Evolutionary conservation across 2,888 invertebrate genomes (phyloP).

Genomic region (Pseudolycoriella hygida): DNA sequence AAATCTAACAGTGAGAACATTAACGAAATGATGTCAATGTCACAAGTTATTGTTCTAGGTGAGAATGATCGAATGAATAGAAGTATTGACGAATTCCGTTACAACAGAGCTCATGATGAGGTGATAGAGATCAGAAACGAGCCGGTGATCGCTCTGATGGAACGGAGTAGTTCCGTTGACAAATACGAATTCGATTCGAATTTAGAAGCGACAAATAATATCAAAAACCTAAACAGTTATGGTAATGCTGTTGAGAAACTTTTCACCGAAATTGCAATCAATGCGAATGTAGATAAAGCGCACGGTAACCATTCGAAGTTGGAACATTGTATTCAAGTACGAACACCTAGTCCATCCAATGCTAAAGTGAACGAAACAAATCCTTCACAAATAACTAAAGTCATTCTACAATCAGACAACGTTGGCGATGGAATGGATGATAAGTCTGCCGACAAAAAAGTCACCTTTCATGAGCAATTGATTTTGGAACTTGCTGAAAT

Average conservation of each 20-base stretch:
- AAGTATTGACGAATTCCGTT: neutral
- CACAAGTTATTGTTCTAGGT: slow-evolving; percentile 14
- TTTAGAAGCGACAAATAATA: neutral
- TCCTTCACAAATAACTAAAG: neutral
- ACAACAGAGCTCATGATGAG: no score
- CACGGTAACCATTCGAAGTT: slow-evolving; percentile 1
- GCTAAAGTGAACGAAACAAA: neutral
- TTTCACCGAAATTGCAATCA: slow-evolving; percentile 27
- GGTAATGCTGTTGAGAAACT: slow-evolving; percentile 26
- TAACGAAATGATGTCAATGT: slow-evolving; percentile 8
- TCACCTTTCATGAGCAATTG: slow-evolving; percentile 42
- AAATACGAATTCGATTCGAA: slow-evolving; percentile 18
- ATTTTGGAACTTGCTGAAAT: slow-evolving; percentile 52
- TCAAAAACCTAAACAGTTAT: slow-evolving; percentile 16
- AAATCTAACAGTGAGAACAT: slow-evolving; percentile 7
- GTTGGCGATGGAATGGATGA: no score
- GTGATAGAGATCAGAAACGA: no score
- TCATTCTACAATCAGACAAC: no score
- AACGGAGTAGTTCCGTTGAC: slow-evolving; percentile 8
- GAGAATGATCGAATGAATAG: slow-evolving; percentile 16
- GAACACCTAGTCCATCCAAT: slow-evolving; percentile 7
- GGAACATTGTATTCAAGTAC: slow-evolving; percentile 10
- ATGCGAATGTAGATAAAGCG: slow-evolving; percentile 15
- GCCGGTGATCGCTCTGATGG: neutral
- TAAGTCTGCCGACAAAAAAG: slow-evolving; percentile 13